Evolutionary conservation across 2,113 vertebrate species (phyloP), one percentile per base, ranked within the genome.

Genomic region (Nothoprocta perdicaria): DNA sequence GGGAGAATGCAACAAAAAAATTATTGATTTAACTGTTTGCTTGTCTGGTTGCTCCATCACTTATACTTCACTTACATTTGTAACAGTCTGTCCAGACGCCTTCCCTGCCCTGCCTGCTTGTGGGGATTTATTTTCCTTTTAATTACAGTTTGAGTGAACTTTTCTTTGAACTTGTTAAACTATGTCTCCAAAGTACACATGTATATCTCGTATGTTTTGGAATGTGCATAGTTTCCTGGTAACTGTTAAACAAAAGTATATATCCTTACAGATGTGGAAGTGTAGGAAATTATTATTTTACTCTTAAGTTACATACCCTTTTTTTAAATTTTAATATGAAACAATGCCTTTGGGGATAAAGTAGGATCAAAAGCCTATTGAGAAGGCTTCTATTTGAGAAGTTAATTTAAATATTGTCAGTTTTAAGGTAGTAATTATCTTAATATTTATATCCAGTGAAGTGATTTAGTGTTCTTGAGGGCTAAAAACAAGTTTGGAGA

Each of bases 201-300:
- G 58, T 55, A 27, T 95, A 90, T 94, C 74, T 95, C 86, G 61
- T 94, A 87, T 92, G 73, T 96, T 97, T 97, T 94, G 92, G 93
- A 95, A 90, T 6, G 33, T 97, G 74, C 74, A 58, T 75, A 87
- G 40, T 87, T 95, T 81, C 74, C 87, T 96, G 95, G 95, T 93
- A 97, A 94, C 89, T 93, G 72, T 85, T 95, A 92, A 77, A 83
- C 65, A 76, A 87, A 97, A 97, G 95, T 92, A 96, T 93, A 95
- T 86, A 76, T 78, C 90, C 97, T 91, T 92, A 72, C 26, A 2
- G 95, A 84, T 82, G 83, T 95, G 94, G 92, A 94, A 97, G 71
- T 73, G 68, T 94, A 96, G 95, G 91, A 97, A 97, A 97, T 96
- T 84, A 97, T 81, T 97, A 90, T 97, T 97, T 97, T 97, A 95